A percentile compares a stretch with the other conserved stretches of the same genome.
These are phyloP conservation scores for Tromatobia lineatoria DNA, from an alignment of 2,888 invertebrate genomes.

Conservation along the genomic window DNA sequence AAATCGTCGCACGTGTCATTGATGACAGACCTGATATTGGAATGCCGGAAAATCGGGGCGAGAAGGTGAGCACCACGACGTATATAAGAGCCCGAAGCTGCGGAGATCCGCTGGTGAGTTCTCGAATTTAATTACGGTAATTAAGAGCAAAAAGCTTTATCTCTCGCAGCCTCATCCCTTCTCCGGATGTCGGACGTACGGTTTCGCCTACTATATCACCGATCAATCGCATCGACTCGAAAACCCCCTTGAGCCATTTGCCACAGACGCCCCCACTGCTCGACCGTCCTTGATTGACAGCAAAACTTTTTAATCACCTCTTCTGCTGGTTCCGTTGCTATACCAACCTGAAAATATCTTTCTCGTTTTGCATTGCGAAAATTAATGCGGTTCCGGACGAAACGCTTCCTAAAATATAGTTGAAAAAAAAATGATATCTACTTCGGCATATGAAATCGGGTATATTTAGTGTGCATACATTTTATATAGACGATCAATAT, in stretches of 20 bases:
- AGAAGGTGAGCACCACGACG: conserved; percentile 33
- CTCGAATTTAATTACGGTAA: conserved; percentile 82
- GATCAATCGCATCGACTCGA: conserved; percentile 79
- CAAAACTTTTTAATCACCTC: conserved; percentile 78
- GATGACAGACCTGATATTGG: conserved; percentile 49
- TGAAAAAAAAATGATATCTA: too few species aligned
- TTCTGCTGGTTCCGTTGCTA: conserved; percentile 30
- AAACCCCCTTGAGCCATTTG: conserved; percentile 75
- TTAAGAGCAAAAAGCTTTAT: conserved; percentile 80
- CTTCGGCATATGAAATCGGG: too few species aligned
- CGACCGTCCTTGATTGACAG: conserved; percentile 77
- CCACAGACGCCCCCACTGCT: conserved; percentile 69
- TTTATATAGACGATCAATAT: too few species aligned
- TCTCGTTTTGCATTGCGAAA: conserved; percentile 2
- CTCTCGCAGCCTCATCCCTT: conserved; percentile 53
- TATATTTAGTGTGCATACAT: too few species aligned
- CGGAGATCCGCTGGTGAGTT: conserved; percentile 78
- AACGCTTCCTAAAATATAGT: conserved; percentile 10
- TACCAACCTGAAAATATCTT: neutral
- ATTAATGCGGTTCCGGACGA: conserved; percentile 30
- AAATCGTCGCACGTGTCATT: conserved; percentile 49
- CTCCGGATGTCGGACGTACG: conserved; percentile 48
- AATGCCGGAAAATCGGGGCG: conserved; percentile 62
- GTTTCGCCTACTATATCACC: conserved; percentile 52
- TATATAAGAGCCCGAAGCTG: conserved; percentile 39